Conservation (phyloP, 2,797 vertebrate genomes). For the Iguana delicatissima region DNA sequence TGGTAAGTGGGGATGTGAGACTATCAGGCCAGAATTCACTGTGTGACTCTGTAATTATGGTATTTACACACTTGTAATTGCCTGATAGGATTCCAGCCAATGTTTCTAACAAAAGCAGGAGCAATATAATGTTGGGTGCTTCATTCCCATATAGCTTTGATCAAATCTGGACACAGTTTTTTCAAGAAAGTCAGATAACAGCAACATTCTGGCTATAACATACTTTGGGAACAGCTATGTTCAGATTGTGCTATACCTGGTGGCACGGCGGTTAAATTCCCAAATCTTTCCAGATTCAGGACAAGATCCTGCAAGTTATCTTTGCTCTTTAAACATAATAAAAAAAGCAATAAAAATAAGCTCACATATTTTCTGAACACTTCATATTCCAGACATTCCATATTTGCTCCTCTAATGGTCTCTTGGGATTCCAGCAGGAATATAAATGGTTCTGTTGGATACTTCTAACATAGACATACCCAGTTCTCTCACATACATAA, state of each 20-base stretch:
- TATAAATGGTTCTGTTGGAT: not conserved
- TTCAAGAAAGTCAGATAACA: not conserved
- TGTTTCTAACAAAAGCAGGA: not conserved
- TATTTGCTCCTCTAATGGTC: not conserved
- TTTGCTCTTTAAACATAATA: not conserved
- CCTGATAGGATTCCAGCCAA: no score
- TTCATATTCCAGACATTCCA: not conserved
- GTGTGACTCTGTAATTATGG: no score
- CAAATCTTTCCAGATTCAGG: not conserved
- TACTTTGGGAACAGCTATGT: not conserved
- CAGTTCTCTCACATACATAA: not conserved
- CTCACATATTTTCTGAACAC: not conserved
- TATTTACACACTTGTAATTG: no score
- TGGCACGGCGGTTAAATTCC: not conserved
- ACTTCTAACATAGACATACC: not conserved
- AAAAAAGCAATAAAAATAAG: not conserved
- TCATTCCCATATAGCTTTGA: not conserved
- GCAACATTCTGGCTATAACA: conserved; percentile 1
- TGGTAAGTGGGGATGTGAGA: no score
- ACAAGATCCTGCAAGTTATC: not conserved
- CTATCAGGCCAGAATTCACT: no score
- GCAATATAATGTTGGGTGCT: not conserved
- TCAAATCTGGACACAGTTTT: not conserved
- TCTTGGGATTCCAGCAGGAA: not conserved
- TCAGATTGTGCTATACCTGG: not conserved